Conservation (phyloP, 2,888 invertebrate species). For the Chrysodeixis includens region DNA sequence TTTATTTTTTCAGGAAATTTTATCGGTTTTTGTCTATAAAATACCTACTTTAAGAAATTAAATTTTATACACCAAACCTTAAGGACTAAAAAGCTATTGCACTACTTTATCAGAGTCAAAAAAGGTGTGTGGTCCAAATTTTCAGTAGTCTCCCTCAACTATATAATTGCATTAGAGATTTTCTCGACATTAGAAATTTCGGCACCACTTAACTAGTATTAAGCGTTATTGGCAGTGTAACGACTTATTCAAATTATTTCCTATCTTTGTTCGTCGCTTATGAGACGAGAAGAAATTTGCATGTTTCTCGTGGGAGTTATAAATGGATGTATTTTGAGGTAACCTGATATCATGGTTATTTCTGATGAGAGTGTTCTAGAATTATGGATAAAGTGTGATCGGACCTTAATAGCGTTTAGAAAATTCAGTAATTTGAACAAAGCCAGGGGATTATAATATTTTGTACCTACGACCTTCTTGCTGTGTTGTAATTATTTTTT, state of each 20-base stretch:
- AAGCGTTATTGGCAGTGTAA: conserved; percentile 29
- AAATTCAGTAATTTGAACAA: too few species aligned
- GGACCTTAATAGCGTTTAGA: background rate
- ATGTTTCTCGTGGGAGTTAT: conserved; percentile 22
- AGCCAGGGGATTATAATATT: too few species aligned
- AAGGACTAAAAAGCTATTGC: too few species aligned
- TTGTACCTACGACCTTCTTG: too few species aligned
- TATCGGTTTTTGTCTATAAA: too few species aligned
- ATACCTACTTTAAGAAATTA: too few species aligned
- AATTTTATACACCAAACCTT: too few species aligned
- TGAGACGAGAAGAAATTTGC: conserved; percentile 22
- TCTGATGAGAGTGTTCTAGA: background rate
- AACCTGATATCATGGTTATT: background rate
- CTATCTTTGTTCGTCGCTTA: conserved; percentile 19
- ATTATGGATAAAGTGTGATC: background rate
- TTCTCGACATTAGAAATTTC: conserved; percentile 39
- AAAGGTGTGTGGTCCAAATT: background rate
- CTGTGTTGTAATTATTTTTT: too few species aligned
- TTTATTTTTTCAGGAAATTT: too few species aligned
- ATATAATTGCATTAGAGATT: conserved; percentile 35
- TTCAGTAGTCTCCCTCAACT: conserved; percentile 18
- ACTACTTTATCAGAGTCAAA: background rate
- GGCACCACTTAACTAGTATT: conserved; percentile 40
- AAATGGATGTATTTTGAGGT: conserved; percentile 4
- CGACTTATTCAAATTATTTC: conserved; percentile 54